Evolutionary conservation across 2,888 invertebrate genomes (phyloP), one percentile per base, ranked within the genome.

Genomic region (Leptinotarsa haldemani): DNA sequence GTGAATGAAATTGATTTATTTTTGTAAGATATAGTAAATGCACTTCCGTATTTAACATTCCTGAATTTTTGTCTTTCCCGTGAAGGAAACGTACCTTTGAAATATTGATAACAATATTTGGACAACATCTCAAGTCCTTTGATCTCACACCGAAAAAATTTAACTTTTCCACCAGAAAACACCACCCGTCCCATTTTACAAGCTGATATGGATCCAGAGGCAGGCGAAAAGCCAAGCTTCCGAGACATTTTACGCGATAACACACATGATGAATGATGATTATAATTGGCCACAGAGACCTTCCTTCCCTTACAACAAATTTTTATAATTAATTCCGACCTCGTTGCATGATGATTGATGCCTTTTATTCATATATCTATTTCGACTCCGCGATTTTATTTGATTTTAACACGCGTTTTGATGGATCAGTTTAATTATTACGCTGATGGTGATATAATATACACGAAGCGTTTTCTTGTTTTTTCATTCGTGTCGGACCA

Each of bases 251-350:
- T 79, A 73, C 81, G 81, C 82, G 85, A 86, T 85, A 85, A 85
- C 85, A 85, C 85, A 82, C 79, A 84, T 85, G 85, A 86, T 86
- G 83, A 84, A 86, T 85, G 84, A 82, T 76, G 77, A 80, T 83
- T 83, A 83, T 86, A 86, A 85, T 86, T 85, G 84, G 82, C 79
- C 81, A 77, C 74, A 73, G 70, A 70, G 66, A 65, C 74, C 69
- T 73, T 69, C 52, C 73, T 74, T 70, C 65, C 73, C 75, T 73
- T 65, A 47, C 52, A 73, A 22, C 74, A 68, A 73, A 73, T 76
- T 74, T 76, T 73, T 76, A 74, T 78, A 73, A 75, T 78, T 70
- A 78, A 76, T 71, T 71, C 65, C 63, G 22, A 50, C 53, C 74
- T 74, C 64, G 69, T 69, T 75, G 18, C 70, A 30, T 30, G 50